These are phyloP conservation scores for Poecilia gillii DNA, from an alignment of 2,797 vertebrate species.

Conservation along the genomic window DNA sequence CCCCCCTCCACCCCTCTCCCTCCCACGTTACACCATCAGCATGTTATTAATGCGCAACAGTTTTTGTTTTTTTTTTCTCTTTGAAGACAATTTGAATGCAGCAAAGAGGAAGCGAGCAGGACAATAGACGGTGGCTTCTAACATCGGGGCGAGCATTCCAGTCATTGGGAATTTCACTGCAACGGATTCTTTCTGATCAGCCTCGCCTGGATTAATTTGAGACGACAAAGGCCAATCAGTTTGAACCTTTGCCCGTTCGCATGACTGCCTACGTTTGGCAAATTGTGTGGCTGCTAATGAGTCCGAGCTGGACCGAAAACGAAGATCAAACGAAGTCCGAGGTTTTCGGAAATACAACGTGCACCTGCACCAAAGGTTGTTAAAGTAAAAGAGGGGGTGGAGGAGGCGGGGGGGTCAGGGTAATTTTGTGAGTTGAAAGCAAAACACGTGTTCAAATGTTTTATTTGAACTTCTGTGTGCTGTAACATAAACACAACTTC, in stretches of 20 bases:
- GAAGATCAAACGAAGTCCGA: constrained; percentile 40
- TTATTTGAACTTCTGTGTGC: background rate
- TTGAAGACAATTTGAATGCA: constrained; percentile 30
- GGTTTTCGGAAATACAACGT: constrained; percentile 7
- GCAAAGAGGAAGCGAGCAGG: constrained; percentile 22
- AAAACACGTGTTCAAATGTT: background rate
- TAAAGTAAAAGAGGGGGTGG: background rate
- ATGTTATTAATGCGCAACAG: constrained; percentile 34
- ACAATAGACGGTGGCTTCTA: constrained; percentile 37
- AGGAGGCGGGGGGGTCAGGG: background rate
- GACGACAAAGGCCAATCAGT: constrained; percentile 84
- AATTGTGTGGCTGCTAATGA: constrained; percentile 86
- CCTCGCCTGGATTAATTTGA: constrained; percentile 81
- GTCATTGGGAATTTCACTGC: constrained; percentile 62
- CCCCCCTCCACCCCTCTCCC: background rate
- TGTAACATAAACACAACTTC: constrained; percentile 6
- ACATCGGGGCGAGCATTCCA: constrained; percentile 61
- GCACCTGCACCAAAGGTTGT: background rate
- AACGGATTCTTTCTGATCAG: constrained; percentile 70
- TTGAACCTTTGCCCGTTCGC: constrained; percentile 77
- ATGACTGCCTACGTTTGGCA: constrained; percentile 79
- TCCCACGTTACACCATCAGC: constrained; percentile 15
- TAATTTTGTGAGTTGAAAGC: constrained; percentile 5
- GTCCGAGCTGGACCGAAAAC: constrained; percentile 55
- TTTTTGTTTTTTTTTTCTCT: constrained; percentile 6